phyloP scores from a whole-genome alignment of 1,140 invertebrate genomes.

The Drosophila pectinifera region DNA sequence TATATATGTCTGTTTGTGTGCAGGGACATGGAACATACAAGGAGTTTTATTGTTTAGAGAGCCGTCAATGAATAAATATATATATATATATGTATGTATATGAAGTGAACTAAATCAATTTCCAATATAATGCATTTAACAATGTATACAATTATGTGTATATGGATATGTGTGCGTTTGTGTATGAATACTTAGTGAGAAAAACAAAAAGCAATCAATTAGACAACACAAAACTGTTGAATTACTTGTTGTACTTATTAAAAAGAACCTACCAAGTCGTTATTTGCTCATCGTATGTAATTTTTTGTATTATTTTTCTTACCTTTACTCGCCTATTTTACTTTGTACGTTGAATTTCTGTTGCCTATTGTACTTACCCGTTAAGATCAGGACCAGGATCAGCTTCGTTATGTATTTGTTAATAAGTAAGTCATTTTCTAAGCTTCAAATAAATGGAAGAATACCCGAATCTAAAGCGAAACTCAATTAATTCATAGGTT shows the following conservation, averaged over 20 bases:
- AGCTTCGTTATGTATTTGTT: slow-evolving; percentile 47
- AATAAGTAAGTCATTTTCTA: slow-evolving; percentile 27
- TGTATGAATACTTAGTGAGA: slow-evolving; percentile 46
- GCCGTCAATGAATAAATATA: too few relatives aligned
- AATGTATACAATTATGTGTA: slow-evolving; percentile 56
- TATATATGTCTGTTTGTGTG: slow-evolving; percentile 50
- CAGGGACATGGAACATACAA: slow-evolving; percentile 27
- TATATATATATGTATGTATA: slow-evolving; percentile 33
- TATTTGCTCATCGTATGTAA: slow-evolving; percentile 28
- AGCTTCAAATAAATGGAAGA: slow-evolving; percentile 36
- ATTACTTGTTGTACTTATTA: slow-evolving; percentile 76
- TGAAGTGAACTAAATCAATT: slow-evolving; percentile 58
- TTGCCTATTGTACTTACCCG: slow-evolving; percentile 67
- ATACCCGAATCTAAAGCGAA: slow-evolving; percentile 36
- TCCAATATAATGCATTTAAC: slow-evolving; percentile 77
- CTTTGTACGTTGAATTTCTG: too few relatives aligned
- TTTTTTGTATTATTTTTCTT: slow-evolving; percentile 37
- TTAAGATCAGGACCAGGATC: slow-evolving; percentile 40
- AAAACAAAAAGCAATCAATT: slow-evolving; percentile 29
- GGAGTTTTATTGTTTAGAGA: slow-evolving; percentile 54
- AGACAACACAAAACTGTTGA: slow-evolving; percentile 52
- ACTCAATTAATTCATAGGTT: slow-evolving; percentile 42
- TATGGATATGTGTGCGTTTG: slow-evolving; percentile 61
- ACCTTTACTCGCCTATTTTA: slow-evolving; percentile 29
- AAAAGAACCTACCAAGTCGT: slow-evolving; percentile 33